These are phyloP conservation scores for Uropsilus gracilis DNA, from an alignment of 2,113 vertebrate species.

Conservation along the genomic window DNA sequence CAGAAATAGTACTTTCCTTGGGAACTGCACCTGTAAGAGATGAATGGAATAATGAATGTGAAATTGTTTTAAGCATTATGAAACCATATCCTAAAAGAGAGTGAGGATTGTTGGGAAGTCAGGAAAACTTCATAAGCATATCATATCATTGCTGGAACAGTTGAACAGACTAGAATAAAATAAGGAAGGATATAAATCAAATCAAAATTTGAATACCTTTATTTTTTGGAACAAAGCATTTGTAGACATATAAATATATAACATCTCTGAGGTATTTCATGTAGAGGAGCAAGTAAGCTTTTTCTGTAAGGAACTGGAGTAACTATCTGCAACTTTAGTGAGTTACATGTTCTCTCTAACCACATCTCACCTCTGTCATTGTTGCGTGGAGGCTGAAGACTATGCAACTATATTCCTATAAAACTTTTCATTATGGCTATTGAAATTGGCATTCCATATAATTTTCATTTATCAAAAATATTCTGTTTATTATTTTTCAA, in stretches of 20 bases:
- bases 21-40: background rate
- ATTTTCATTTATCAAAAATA: background rate
- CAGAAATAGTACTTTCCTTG: background rate
- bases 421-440: background rate
- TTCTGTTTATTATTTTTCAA: background rate
- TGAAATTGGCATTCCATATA: background rate
- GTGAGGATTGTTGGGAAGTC: background rate
- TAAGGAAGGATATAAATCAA: background rate
- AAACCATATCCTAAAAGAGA: background rate
- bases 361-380: background rate
- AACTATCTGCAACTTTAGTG: background rate
- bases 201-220: background rate
- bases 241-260: background rate
- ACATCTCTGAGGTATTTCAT: background rate
- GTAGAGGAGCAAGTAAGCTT: background rate
- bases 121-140: background rate
- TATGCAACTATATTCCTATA: background rate
- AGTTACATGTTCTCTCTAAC: background rate
- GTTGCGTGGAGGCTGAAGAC: background rate
- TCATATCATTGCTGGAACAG: background rate
- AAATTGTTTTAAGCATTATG: constrained; percentile 11
- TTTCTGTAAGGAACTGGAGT: background rate
- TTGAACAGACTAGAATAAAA: background rate
- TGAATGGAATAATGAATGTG: background rate
- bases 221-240: background rate